A percentile compares a stretch with the other conserved stretches of the same genome.
phyloP scores from a whole-genome alignment of 2,113 vertebrate species.

The Oplegnathus fasciatus region DNA sequence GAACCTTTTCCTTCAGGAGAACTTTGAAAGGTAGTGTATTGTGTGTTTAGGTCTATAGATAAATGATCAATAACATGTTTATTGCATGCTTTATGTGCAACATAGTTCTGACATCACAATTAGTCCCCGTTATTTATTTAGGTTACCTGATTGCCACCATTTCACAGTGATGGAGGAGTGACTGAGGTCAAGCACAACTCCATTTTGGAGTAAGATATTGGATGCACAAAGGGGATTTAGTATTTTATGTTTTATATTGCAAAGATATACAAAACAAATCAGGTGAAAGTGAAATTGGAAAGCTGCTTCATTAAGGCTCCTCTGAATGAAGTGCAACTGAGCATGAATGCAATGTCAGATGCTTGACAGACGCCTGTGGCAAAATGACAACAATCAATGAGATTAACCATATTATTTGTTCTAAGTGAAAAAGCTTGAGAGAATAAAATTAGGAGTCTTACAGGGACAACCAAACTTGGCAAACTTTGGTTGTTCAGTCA shows the following conservation, averaged over 20 bases:
- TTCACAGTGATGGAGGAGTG: neutral
- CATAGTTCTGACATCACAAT: neutral
- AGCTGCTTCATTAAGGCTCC: neutral
- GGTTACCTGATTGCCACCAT: neutral
- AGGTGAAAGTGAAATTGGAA: neutral
- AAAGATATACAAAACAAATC: neutral
- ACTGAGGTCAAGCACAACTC: neutral
- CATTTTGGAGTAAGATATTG: neutral
- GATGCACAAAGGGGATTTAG: neutral
- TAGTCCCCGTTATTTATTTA: neutral
- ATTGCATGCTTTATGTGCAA: neutral
- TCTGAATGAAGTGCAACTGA: neutral
- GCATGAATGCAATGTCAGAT: neutral
- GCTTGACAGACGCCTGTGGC: neutral
- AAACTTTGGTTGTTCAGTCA: conserved; percentile 30
- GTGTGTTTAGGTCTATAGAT: neutral
- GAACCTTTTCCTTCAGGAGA: neutral
- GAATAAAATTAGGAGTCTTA: neutral
- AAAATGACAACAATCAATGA: neutral
- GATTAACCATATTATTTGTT: neutral
- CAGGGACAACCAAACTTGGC: conserved; percentile 18
- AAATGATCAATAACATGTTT: neutral
- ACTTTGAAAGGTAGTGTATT: neutral
- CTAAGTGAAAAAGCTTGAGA: neutral
- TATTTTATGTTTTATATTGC: neutral